Evolutionary conservation across 2,113 vertebrate species (phyloP).

Genomic region (Upupa epops): DNA sequence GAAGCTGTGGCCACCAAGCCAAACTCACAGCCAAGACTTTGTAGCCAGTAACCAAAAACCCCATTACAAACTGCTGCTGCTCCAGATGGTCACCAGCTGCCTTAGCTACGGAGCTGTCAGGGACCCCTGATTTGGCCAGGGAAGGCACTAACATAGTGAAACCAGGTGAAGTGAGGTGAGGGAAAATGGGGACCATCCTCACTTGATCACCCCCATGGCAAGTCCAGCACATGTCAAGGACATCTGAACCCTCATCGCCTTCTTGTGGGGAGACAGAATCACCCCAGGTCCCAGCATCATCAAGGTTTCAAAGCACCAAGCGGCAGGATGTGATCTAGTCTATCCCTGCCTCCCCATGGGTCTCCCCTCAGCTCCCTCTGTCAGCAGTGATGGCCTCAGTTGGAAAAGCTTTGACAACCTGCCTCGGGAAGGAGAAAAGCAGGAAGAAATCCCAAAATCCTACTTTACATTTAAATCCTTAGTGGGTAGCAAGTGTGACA

Average conservation of each 20-base stretch:
- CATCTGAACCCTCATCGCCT: background rate
- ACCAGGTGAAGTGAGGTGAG: background rate
- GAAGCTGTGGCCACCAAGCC: background rate
- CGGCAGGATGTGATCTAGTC: too few relatives aligned
- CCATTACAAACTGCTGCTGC: background rate
- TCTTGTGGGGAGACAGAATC: background rate
- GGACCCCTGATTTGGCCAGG: background rate
- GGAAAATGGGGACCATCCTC: background rate
- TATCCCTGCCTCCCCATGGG: background rate
- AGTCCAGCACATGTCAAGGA: background rate
- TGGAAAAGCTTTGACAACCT: background rate
- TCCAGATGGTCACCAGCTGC: background rate
- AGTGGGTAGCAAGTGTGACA: background rate
- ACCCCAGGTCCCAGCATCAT: background rate
- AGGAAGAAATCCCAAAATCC: background rate
- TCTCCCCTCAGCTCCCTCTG: background rate
- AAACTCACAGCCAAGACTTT: background rate
- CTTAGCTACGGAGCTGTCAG: background rate
- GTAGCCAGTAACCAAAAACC: background rate
- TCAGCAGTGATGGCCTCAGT: background rate
- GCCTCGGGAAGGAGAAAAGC: background rate
- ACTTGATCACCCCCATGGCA: background rate
- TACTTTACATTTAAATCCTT: slow-evolving; percentile 17
- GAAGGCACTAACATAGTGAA: background rate
- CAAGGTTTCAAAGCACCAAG: background rate